Percentiles rank a stretch among this genome's conserved stretches.
These are phyloP conservation scores for Mirza zaza DNA, from an alignment of 2,113 vertebrate genomes.

Conservation along the genomic window DNA sequence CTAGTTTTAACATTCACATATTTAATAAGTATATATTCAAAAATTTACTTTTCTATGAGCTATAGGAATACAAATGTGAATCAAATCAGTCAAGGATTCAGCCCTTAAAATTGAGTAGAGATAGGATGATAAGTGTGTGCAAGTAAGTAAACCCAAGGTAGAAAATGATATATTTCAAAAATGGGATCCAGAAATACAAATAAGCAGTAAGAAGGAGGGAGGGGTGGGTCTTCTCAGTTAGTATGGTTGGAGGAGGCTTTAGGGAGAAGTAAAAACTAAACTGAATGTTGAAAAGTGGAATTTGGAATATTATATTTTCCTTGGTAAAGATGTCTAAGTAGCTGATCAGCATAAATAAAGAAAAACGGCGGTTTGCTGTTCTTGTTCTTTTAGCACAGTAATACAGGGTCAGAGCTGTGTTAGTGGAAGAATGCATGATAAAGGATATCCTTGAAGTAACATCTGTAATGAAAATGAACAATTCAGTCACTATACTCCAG, in stretches of 20 bases:
- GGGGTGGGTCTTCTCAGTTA: fast-evolving
- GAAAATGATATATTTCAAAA: not conserved
- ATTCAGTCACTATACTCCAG: not conserved
- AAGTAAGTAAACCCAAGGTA: not conserved
- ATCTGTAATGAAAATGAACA: not conserved
- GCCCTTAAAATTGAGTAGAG: not conserved
- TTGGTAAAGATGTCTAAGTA: not conserved
- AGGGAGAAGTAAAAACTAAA: not conserved
- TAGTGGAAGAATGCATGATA: not conserved
- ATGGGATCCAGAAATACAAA: not conserved
- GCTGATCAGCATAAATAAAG: not conserved
- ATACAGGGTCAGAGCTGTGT: not conserved
- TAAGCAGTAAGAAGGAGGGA: not conserved
- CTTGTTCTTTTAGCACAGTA: not conserved
- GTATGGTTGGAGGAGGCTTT: not conserved
- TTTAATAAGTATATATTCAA: not conserved
- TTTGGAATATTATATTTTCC: not conserved
- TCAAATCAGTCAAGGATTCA: not conserved
- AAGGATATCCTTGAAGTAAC: not conserved
- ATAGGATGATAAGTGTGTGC: not conserved
- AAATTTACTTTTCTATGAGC: not conserved
- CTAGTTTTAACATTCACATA: not conserved
- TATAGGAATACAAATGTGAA: not conserved
- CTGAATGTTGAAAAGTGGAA: not conserved
- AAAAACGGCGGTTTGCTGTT: not conserved